Conservation (phyloP, 30 jellyfish, hydroid and myxozoan species). For the Mastigias papua region DNA sequence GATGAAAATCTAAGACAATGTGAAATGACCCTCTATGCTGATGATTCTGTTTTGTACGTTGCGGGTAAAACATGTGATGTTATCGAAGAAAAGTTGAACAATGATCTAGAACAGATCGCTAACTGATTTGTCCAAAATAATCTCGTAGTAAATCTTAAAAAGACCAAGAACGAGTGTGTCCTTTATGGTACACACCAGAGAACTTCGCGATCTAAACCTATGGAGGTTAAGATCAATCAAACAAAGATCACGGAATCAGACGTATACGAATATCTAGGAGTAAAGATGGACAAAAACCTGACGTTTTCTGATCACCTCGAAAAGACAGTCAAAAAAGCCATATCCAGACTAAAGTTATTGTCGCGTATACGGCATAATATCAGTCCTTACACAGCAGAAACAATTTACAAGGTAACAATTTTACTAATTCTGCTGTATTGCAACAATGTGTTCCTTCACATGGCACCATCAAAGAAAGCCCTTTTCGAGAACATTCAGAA, state of each 20-base stretch:
- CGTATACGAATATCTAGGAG: slow-evolving; percentile 64
- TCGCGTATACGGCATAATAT: slow-evolving; percentile 69
- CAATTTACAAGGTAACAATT: slow-evolving; percentile 25
- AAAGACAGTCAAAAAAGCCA: slow-evolving; percentile 18
- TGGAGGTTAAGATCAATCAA: slow-evolving; percentile 20
- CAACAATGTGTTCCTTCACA: slow-evolving; percentile 28
- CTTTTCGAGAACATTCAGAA: slow-evolving; percentile 39
- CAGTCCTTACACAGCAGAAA: slow-evolving; percentile 53
- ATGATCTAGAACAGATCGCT: slow-evolving; percentile 51
- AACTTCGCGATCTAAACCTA: slow-evolving; percentile 54
- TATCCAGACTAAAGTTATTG: slow-evolving; percentile 47
- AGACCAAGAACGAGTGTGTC: slow-evolving; percentile 49
- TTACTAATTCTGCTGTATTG: slow-evolving; percentile 64
- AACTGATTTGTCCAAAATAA: slow-evolving; percentile 67
- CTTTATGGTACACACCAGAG: slow-evolving; percentile 53
- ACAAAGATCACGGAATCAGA: slow-evolving; percentile 48
- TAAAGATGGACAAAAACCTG: slow-evolving; percentile 70
- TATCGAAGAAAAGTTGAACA: slow-evolving; percentile 49
- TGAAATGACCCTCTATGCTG: slow-evolving; percentile 64
- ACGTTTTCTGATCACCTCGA: slow-evolving; percentile 68
- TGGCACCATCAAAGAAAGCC: slow-evolving; percentile 53
- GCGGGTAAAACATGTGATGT: slow-evolving; percentile 23
- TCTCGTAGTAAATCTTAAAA: slow-evolving; percentile 30
- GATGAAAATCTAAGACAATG: slow-evolving; percentile 12
- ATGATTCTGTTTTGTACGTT: slow-evolving; percentile 64